phyloP scores from a whole-genome alignment of 1,140 invertebrate genomes.

The Eupeodes corollae region DNA sequence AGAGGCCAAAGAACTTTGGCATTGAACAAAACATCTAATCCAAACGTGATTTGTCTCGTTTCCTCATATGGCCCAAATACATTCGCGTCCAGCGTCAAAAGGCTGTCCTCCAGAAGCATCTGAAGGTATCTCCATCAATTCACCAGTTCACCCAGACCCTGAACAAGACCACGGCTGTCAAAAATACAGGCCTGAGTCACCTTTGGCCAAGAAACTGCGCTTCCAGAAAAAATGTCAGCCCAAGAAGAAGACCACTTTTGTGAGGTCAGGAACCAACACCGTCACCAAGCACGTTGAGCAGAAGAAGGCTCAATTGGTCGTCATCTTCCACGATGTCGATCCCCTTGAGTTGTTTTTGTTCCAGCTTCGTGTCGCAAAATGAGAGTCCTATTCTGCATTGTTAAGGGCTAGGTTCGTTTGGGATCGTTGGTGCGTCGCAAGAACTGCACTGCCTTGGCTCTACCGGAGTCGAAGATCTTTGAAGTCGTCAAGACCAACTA shows the following conservation, averaged over 20 bases:
- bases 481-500: conserved; percentile 96
- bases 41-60: conserved; percentile 89
- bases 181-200: conserved; percentile 95
- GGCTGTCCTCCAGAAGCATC: conserved; percentile 85
- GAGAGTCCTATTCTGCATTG: conserved; percentile 98
- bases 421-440: conserved; percentile 88
- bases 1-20: conserved; percentile 92
- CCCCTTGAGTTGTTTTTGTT: conserved; percentile 97
- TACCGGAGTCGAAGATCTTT: conserved; percentile 81
- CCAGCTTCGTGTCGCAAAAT: conserved; percentile 98
- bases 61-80: conserved; percentile 99
- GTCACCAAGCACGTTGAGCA: conserved; percentile 94
- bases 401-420: conserved; percentile 93
- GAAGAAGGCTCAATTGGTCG: conserved; percentile 95
- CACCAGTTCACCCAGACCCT: conserved; percentile 91
- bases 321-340: conserved; percentile 98
- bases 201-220: conserved; percentile 78
- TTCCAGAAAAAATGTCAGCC: conserved; percentile 75
- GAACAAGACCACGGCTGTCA: conserved; percentile 88
- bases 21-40: conserved; percentile 99
- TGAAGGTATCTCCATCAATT: conserved; percentile 99
- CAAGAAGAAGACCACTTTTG: conserved; percentile 77
- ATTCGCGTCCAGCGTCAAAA: conserved; percentile 95
- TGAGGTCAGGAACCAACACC: conserved; percentile 86
- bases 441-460: conserved; percentile 76